These are phyloP conservation scores for Staurois parvus DNA, from an alignment of 2,797 vertebrate genomes.

Conservation along the genomic window DNA sequence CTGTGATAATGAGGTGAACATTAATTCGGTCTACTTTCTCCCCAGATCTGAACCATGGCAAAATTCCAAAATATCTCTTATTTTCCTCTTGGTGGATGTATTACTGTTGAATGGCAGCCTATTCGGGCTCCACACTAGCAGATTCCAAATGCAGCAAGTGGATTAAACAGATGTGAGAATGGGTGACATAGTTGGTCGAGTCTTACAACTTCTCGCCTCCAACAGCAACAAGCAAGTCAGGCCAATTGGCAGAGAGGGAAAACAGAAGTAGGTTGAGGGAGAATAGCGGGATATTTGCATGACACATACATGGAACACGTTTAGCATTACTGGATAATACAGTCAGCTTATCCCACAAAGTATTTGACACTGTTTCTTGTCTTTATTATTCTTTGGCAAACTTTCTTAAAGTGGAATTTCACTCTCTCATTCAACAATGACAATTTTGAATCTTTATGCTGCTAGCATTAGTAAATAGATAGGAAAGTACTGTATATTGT, in stretches of 20 bases:
- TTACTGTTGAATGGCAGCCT: constrained; percentile 30
- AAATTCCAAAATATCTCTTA: constrained; percentile 17
- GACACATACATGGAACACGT: constrained; percentile 33
- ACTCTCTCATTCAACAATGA: no score
- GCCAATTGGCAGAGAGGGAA: constrained; percentile 43
- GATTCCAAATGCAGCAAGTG: constrained; percentile 42
- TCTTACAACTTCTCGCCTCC: constrained; percentile 45
- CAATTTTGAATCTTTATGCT: no score
- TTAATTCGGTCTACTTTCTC: not conserved
- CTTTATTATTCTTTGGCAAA: constrained; percentile 6
- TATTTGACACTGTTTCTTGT: constrained; percentile 22
- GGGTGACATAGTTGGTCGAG: constrained; percentile 50
- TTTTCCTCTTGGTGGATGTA: constrained; percentile 14
- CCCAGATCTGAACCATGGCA: constrained; percentile 15
- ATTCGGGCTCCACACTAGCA: constrained; percentile 21
- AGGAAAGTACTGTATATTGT: no score
- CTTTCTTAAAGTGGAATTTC: no score
- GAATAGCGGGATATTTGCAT: constrained; percentile 20
- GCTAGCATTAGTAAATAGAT: no score
- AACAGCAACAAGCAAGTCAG: constrained; percentile 12
- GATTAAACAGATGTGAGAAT: constrained; percentile 56
- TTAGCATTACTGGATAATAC: constrained; percentile 32
- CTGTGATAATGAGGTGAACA: constrained; percentile 15
- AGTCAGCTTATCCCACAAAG: constrained; percentile 15
- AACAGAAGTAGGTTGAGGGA: constrained; percentile 36